Conservation (phyloP, 2,888 invertebrate species). For the Gymnocheta viridis region DNA sequence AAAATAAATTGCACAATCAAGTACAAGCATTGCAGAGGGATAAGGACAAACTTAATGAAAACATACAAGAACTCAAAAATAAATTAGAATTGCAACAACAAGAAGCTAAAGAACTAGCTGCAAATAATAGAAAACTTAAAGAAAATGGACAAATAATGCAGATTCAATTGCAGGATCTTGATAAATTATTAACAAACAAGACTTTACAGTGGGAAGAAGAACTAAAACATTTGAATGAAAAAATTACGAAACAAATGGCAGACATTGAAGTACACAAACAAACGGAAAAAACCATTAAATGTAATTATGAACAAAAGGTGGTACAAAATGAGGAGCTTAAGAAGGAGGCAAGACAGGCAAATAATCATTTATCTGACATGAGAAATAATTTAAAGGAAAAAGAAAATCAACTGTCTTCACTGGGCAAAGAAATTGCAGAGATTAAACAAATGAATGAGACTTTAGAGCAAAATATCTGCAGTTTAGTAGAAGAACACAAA, state of each 20-base stretch:
- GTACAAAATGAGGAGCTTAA: constrained; percentile 69
- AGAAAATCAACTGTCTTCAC: constrained; percentile 65
- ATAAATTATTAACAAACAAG: constrained; percentile 28
- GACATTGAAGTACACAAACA: constrained; percentile 47
- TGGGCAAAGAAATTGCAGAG: constrained; percentile 66
- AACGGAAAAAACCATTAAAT: constrained; percentile 66
- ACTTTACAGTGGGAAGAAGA: constrained; percentile 57
- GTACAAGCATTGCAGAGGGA: constrained; percentile 61
- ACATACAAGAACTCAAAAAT: constrained; percentile 30
- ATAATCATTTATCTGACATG: constrained; percentile 67
- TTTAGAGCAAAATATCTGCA: constrained; percentile 66
- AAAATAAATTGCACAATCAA: constrained; percentile 50
- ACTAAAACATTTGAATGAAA: constrained; percentile 52
- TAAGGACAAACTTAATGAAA: constrained; percentile 23
- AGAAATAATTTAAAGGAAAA: constrained; percentile 65
- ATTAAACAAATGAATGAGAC: constrained; percentile 60
- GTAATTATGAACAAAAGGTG: constrained; percentile 68
- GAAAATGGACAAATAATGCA: constrained; percentile 17
- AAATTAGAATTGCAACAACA: constrained; percentile 36
- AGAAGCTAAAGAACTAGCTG: constrained; percentile 4
- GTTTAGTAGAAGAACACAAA: constrained; percentile 55
- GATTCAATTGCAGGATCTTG: constrained; percentile 26
- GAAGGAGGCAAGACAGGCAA: constrained; percentile 54
- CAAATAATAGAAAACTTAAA: constrained; percentile 4
- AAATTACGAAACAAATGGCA: constrained; percentile 28